Evolutionary conservation across 1,140 invertebrate genomes (phyloP).

Genomic region (Caenorhabditis briggsae): DNA sequence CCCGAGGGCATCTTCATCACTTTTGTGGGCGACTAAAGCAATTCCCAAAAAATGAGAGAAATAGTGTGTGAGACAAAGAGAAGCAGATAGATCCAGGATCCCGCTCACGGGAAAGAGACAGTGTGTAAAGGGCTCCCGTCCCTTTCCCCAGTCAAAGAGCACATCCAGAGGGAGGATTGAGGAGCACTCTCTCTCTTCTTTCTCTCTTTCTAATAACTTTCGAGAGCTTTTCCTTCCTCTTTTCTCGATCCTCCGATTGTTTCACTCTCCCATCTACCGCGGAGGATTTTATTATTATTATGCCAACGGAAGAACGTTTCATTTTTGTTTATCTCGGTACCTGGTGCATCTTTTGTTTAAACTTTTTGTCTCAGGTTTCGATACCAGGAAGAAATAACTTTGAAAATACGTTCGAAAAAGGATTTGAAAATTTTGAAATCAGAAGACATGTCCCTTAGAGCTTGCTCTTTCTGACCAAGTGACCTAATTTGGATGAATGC

Average conservation of each 20-base stretch:
- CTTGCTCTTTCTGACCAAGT: too few species aligned
- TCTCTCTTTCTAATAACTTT: slow-evolving; percentile 42
- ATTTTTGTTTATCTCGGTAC: not conserved
- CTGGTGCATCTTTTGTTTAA: not conserved
- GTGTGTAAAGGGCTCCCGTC: slow-evolving; percentile 41
- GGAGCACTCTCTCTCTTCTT: not conserved
- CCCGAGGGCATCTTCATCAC: slow-evolving; percentile 21
- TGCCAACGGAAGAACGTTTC: slow-evolving; percentile 22
- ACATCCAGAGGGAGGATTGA: slow-evolving; percentile 1
- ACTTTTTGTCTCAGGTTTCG: too few species aligned
- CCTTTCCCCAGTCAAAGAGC: slow-evolving; percentile 38
- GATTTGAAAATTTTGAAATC: too few species aligned
- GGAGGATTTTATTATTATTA: not conserved
- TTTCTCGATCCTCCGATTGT: slow-evolving; percentile 19
- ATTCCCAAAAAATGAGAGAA: not conserved
- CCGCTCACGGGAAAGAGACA: not conserved
- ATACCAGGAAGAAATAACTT: too few species aligned
- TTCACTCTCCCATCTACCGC: not conserved
- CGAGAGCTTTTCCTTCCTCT: slow-evolving; percentile 19
- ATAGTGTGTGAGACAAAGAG: not conserved
- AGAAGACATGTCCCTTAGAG: too few species aligned
- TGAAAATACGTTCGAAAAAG: too few species aligned
- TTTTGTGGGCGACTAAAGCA: slow-evolving; percentile 25
- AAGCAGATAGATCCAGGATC: slow-evolving; percentile 8
- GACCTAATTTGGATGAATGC: too few species aligned